Evolutionary conservation across 2,888 invertebrate species (phyloP).

Genomic region (Morpho helenor): DNA sequence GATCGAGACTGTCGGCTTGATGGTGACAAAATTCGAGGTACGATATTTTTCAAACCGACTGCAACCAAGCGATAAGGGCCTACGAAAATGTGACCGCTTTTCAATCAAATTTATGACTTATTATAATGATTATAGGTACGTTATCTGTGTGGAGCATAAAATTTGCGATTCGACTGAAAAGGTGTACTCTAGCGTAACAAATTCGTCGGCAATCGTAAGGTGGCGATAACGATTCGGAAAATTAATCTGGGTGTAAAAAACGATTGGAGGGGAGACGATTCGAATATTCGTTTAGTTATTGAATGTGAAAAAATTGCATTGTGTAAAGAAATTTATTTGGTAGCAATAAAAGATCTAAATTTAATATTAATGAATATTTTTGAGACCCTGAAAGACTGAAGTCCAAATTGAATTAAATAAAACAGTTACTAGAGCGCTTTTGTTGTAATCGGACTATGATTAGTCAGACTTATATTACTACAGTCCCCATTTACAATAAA

Average conservation of each 20-base stretch:
- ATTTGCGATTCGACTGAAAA: constrained; percentile 76
- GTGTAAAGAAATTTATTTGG: too few relatives aligned
- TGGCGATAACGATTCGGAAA: constrained; percentile 72
- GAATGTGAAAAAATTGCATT: constrained; percentile 20
- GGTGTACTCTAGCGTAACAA: constrained; percentile 76
- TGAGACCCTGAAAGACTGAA: too few relatives aligned
- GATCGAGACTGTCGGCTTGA: constrained; percentile 64
- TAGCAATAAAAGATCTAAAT: too few relatives aligned
- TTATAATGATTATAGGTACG: constrained; percentile 77
- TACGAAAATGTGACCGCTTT: constrained; percentile 75
- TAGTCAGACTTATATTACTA: too few relatives aligned
- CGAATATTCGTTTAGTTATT: constrained; percentile 15
- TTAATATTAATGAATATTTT: too few relatives aligned
- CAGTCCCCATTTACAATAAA: too few relatives aligned
- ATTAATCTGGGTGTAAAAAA: constrained; percentile 70
- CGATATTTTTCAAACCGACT: constrained; percentile 75
- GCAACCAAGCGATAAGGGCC: constrained; percentile 70
- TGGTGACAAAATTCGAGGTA: constrained; percentile 49
- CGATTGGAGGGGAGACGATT: constrained; percentile 33
- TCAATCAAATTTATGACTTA: constrained; percentile 79
- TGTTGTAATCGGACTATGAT: too few relatives aligned
- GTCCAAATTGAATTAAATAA: neutral
- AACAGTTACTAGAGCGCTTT: too few relatives aligned
- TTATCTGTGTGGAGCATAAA: constrained; percentile 70
- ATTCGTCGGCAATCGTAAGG: constrained; percentile 73